Evolutionary conservation across 2,113 vertebrate genomes (phyloP), one percentile per base, ranked within the genome.

Genomic region (Delphinus delphis): DNA sequence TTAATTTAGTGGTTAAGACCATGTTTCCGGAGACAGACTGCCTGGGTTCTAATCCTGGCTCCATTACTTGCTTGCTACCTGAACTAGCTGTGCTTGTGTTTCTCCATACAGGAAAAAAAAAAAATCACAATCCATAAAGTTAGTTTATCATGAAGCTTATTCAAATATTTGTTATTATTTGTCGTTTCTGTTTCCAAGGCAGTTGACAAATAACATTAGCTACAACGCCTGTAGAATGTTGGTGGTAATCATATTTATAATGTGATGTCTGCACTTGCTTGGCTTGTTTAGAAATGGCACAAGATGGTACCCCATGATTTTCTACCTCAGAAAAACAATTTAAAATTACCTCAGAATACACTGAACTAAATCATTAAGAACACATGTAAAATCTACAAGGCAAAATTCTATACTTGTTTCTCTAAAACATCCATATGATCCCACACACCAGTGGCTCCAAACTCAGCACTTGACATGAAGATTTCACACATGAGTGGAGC

Each of bases 1-100:
- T 92, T 92, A 94, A 86, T 76, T 90, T 83, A 97, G 86, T 76
- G 70, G 71, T 95, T 82, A 84, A 91, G 58, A 87, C 53, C 18
- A 62, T 44, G 65, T 74, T 82, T 93, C 70, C 85, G 60, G 74
- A 93, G 92, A 77, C 77, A 95, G 77, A 92, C 67, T 81, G 63
- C 96, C 63, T 96, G 63, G 12, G 44, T 95, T 96, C 87, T 93
- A 96, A 96, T 90, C 74, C 47, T 80, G 74, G 38, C 4, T 38
- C 76, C 68, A 88, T 84, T 53, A 62, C 79, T 95, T 95, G 41
- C 21, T 41, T 95, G 44, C 47, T 86, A 86, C 73, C 67, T 79
- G 55, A 90, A 73, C 67, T 55, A 85, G 63, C 17, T 25, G 9
- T 44, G 18, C 7, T 44, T 96, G 4, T 85, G 77, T 67, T 76